Base-by-base conservation (phyloP, 2,113 vertebrate genomes). In the Clinocottus analis region DNA sequence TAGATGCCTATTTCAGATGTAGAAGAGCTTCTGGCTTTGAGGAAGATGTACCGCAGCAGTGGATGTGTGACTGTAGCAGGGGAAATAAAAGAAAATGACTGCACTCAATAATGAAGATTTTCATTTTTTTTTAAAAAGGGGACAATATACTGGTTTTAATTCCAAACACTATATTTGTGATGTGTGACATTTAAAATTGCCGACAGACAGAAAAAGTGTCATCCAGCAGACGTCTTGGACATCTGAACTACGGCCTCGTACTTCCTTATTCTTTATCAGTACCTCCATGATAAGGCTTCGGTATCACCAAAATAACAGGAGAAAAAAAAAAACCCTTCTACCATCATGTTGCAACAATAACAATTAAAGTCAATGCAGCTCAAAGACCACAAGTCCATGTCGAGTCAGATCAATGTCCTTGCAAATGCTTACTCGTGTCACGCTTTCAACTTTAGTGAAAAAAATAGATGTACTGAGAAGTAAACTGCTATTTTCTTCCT, bases 401-500 rank as follows among this genome's bases (percentile, higher is more conserved):
- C 10, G 4, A 75, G 45, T 7, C 21, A 4, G 47, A 12, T 37
- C 16, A 64, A 41, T 61, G 23, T 25, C 65, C 3, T 31, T 10
- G 37, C 3, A 23, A 17, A 29, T 33, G 62, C 9, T 2, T 33
- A 56, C 65, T 21, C 14, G 66, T 3, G 14, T 37, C n/a, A 41
- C 0, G 2, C 19, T 21, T 31, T 5, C 45, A 62, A 58, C 27
- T 45, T 64, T 61, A 41, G 27, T 6, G 47, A 41, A 41, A 12
- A 41, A 41, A 43, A 43, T 14, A 43, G 13, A 72, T 13, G 64
- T 12, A 29, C 2, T 17, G 13, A 41, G 23, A 23, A 47, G 41
- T 63, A 67, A 68, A 75, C 47, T 27, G 39, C 4, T 45, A 49
- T 69, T 39, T 78, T 68, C 33, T 62, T 82, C 47, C 45, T 72